Conservation (phyloP, 2,113 vertebrate species). For the Cryptoleucopteryx plumbea region DNA sequence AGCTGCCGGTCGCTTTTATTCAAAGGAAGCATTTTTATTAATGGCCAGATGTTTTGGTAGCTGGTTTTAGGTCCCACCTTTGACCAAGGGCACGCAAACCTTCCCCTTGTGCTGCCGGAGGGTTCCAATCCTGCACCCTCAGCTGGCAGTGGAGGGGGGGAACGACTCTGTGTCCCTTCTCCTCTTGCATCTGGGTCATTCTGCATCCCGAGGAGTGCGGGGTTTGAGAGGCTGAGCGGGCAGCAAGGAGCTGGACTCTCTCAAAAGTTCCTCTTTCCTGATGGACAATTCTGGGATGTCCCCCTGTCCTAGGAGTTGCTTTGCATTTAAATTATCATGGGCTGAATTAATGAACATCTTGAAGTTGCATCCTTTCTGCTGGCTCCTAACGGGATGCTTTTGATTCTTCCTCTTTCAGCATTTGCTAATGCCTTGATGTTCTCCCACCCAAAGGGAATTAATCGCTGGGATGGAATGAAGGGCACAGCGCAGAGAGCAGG, state of each 20-base stretch:
- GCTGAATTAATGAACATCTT: background rate
- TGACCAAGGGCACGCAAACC: background rate
- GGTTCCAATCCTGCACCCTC: background rate
- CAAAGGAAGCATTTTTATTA: background rate
- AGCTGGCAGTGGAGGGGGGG: fast-evolving
- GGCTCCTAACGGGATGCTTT: background rate
- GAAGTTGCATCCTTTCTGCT: background rate
- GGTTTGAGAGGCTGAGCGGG: background rate
- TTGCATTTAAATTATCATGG: background rate
- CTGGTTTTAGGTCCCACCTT: background rate
- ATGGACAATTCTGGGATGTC: background rate
- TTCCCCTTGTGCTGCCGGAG: background rate
- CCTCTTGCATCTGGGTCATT: background rate
- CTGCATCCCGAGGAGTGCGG: fast-evolving
- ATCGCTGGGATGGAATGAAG: background rate
- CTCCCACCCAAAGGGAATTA: background rate
- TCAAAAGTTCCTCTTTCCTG: background rate
- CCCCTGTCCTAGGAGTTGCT: background rate
- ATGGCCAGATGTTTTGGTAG: background rate
- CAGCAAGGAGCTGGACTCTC: background rate
- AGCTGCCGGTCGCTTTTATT: background rate
- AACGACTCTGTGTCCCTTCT: fast-evolving
- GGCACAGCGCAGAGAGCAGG: background rate
- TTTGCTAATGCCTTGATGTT: background rate
- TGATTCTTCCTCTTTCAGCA: background rate